These are phyloP conservation scores for Sarcophaga variegata DNA, from an alignment of 2,888 invertebrate species.

Conservation along the genomic window DNA sequence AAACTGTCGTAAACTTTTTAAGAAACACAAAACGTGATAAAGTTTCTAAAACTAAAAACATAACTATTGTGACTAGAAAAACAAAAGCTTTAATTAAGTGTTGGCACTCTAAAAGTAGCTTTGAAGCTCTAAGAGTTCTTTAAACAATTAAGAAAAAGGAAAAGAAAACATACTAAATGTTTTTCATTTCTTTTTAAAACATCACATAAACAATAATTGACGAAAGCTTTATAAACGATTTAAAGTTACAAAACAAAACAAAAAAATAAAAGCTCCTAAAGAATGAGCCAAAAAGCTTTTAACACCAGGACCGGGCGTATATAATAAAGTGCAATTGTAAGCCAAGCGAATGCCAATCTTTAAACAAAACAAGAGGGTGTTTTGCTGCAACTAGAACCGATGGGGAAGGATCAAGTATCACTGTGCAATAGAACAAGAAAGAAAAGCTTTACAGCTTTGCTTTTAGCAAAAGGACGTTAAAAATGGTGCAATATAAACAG, in stretches of 20 bases:
- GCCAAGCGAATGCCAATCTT: conserved; percentile 12
- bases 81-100: conserved; percentile 60
- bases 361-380: neutral
- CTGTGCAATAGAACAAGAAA: conserved; percentile 59
- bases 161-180: neutral
- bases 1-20: neutral
- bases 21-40: conserved; percentile 44
- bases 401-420: conserved; percentile 28
- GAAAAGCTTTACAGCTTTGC: conserved; percentile 35
- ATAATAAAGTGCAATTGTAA: conserved; percentile 73
- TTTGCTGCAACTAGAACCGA: neutral
- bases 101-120: conserved; percentile 67
- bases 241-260: conserved; percentile 11
- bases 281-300: conserved; percentile 69
- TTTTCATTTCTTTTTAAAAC: conserved; percentile 10
- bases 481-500: conserved; percentile 59
- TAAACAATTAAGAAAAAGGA: neutral
- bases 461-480: conserved; percentile 29
- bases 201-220: conserved; percentile 33
- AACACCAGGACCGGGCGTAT: conserved; percentile 74
- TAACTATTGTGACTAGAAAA: conserved; percentile 9
- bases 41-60: neutral
- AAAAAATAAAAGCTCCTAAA: conserved; percentile 62
- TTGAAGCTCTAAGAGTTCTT: conserved; percentile 74
- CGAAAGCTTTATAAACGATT: conserved; percentile 54